Evolutionary conservation across 2,797 vertebrate genomes (phyloP).

Genomic region (Sebastes iracundus): DNA sequence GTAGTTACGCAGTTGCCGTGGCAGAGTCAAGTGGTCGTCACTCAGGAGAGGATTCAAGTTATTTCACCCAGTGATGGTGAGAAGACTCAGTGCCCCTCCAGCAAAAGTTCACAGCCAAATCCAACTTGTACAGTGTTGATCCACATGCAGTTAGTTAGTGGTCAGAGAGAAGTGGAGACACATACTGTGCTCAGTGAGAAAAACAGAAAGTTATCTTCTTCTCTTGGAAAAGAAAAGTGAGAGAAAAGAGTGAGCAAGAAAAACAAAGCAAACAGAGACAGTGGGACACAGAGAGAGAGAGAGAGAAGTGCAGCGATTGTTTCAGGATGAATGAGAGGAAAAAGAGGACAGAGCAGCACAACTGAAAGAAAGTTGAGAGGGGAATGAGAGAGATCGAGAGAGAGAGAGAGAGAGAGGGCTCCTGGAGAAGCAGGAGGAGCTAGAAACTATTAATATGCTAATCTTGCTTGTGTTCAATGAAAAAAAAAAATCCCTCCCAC

Average conservation of each 20-base stretch:
- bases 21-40: conserved; percentile 40
- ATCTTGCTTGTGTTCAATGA: conserved; percentile 45
- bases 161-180: conserved; percentile 28
- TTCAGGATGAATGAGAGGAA: conserved; percentile 67
- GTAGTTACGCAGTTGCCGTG: conserved; percentile 68
- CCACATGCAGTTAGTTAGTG: conserved; percentile 16
- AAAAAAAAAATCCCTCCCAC: conserved; percentile 44
- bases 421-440: conserved; percentile 67
- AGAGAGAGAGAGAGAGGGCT: conserved; percentile 10
- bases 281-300: conserved; percentile 14
- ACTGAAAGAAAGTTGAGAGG: conserved; percentile 63
- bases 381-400: conserved; percentile 43
- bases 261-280: conserved; percentile 52
- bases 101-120: conserved; percentile 30
- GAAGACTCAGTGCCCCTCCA: conserved; percentile 6
- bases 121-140: conserved; percentile 28
- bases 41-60: conserved; percentile 25
- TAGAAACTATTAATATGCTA: conserved; percentile 74
- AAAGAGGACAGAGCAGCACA: conserved; percentile 51
- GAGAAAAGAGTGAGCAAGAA: conserved; percentile 13
- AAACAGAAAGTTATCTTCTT: conserved; percentile 41
- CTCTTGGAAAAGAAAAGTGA: conserved; percentile 43
- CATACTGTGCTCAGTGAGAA: conserved; percentile 24
- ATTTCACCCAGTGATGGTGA: conserved; percentile 32
- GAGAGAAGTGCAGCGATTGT: conserved; percentile 49